Evolutionary conservation across 1,140 invertebrate genomes (phyloP).

Genomic region (Diabrotica undecimpunctata): DNA sequence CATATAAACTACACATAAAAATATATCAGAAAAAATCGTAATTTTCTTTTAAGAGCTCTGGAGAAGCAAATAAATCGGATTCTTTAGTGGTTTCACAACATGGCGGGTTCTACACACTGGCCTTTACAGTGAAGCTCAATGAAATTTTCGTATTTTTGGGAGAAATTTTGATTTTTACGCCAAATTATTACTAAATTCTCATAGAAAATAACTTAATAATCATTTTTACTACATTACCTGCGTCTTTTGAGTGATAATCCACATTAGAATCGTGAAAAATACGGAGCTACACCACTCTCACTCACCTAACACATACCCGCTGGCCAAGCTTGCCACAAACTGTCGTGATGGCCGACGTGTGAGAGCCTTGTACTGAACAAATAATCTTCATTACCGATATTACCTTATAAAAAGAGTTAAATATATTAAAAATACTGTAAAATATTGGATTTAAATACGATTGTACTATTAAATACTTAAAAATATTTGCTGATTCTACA

Average conservation of each 20-base stretch:
- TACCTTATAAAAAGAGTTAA: not conserved
- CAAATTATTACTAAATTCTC: conserved; percentile 25
- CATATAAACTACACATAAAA: conserved; percentile 33
- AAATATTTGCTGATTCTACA: not conserved
- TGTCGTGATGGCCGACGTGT: conserved; percentile 45
- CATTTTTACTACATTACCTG: conserved; percentile 42
- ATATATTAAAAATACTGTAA: conserved; percentile 29
- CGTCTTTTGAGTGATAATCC: conserved; percentile 43
- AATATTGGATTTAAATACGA: conserved; percentile 22
- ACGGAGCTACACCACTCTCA: conserved; percentile 48
- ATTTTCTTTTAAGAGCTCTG: conserved; percentile 18
- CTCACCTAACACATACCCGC: conserved; percentile 46
- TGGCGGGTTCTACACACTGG: conserved; percentile 44
- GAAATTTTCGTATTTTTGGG: conserved; percentile 28
- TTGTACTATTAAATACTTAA: conserved; percentile 4
- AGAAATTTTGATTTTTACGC: conserved; percentile 17
- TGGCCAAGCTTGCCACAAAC: conserved; percentile 45
- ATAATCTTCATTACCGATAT: not conserved
- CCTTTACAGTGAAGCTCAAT: conserved; percentile 35
- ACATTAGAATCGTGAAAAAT: conserved; percentile 46
- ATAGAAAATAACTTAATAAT: conserved; percentile 24
- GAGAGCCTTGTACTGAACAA: conserved; percentile 18
- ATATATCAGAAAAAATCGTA: conserved; percentile 25
- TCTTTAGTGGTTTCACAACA: conserved; percentile 40
- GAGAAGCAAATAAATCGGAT: conserved; percentile 28